Evolutionary conservation across 2,113 vertebrate species (phyloP).

Genomic region (Nanorana parkeri): DNA sequence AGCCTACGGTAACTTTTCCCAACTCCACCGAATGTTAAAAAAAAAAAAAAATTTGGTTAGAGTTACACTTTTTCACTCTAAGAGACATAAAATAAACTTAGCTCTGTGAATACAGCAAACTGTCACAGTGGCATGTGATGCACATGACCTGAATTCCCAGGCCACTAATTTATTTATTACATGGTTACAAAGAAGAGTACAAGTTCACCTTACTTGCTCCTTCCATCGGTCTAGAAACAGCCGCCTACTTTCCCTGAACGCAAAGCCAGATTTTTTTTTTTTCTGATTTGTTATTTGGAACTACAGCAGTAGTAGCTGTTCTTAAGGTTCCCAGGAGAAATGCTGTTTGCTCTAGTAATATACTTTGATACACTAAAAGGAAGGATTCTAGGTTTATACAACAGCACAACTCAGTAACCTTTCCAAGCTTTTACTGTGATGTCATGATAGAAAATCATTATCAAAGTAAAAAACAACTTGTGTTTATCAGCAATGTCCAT

Average conservation of each 20-base stretch:
- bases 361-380: conserved; percentile 4
- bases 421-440: not conserved
- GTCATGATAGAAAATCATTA: not conserved
- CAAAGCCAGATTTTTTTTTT: conserved; percentile 12
- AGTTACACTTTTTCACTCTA: too few species aligned
- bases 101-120: too few species aligned
- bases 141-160: too few species aligned
- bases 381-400: not conserved
- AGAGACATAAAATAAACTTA: too few species aligned
- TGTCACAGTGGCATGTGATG: too few species aligned
- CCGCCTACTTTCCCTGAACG: conserved; percentile 1
- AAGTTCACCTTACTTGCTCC: not conserved
- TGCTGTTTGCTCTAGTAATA: conserved; percentile 12
- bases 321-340: not conserved
- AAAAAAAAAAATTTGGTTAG: too few species aligned
- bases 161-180: not conserved
- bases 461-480: not conserved
- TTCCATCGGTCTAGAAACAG: conserved; percentile 4
- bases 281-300: conserved; percentile 22
- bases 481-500: too few species aligned
- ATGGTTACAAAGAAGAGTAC: not conserved
- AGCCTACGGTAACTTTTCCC: too few species aligned
- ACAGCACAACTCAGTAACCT: not conserved
- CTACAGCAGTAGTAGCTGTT: conserved; percentile 6
- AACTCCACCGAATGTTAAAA: too few species aligned